Percentiles rank a stretch among this genome's conserved stretches.
phyloP scores from a whole-genome alignment of 2,888 invertebrate species.

The Cheilosia vernalis region DNA sequence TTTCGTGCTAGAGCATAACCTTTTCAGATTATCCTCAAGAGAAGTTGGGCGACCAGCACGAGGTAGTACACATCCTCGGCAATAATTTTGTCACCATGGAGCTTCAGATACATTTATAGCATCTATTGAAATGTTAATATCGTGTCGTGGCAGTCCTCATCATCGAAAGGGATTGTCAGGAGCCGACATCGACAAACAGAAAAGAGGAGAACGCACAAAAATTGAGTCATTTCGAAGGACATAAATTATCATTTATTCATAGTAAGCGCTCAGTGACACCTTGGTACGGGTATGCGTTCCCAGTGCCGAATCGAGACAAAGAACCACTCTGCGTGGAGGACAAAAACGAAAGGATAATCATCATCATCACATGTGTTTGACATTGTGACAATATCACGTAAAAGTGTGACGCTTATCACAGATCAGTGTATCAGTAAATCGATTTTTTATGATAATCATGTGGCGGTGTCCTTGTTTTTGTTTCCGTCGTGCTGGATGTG shows the following conservation, averaged over 20 bases:
- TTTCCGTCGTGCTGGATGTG: not conserved
- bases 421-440: conserved; percentile 67
- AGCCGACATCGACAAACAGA: conserved; percentile 8
- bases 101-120: not conserved
- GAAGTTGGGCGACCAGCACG: not conserved
- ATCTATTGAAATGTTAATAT: conserved; percentile 69
- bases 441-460: conserved; percentile 73
- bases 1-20: conserved; percentile 58
- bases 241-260: conserved; percentile 71
- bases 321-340: conserved; percentile 36
- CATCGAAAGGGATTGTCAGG: conserved; percentile 58
- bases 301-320: conserved; percentile 23
- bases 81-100: conserved; percentile 36
- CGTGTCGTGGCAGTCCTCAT: conserved; percentile 47
- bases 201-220: conserved; percentile 18
- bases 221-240: conserved; percentile 67
- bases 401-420: conserved; percentile 70
- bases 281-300: conserved; percentile 28
- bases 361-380: conserved; percentile 71
- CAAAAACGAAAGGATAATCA: conserved; percentile 69
- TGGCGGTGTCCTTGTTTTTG: conserved; percentile 43
- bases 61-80: conserved; percentile 37
- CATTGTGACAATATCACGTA: conserved; percentile 73
- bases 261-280: conserved; percentile 57
- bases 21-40: conserved; percentile 60